A percentile compares a stretch with the other conserved stretches of the same genome.
Evolutionary conservation across 2,797 vertebrate genomes (phyloP).

Genomic region (Pogoniulus pusillus): DNA sequence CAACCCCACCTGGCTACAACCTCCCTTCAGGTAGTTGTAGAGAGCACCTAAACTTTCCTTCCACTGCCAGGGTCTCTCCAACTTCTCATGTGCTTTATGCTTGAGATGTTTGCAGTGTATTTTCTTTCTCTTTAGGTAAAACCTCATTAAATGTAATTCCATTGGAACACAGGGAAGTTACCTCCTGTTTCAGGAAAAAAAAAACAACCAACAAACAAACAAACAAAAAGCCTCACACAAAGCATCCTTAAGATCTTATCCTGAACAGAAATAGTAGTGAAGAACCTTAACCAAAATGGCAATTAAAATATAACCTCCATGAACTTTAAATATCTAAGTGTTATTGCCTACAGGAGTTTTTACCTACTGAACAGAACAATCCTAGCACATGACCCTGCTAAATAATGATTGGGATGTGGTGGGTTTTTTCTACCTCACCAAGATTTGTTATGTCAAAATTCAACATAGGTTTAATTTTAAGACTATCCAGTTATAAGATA

Average conservation of each 20-base stretch:
- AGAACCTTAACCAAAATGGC: not conserved
- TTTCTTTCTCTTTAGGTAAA: not conserved
- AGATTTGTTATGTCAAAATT: not conserved
- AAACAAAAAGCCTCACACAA: no score
- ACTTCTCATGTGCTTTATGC: not conserved
- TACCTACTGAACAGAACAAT: not conserved
- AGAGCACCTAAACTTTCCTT: not conserved
- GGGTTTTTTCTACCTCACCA: accelerated
- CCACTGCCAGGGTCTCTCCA: not conserved
- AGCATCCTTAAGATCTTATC: not conserved
- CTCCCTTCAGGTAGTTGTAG: no score
- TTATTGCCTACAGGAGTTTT: not conserved
- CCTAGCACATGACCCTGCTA: not conserved
- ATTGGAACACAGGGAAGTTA: not conserved
- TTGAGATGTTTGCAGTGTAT: not conserved
- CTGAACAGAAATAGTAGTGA: not conserved
- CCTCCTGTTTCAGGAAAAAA: not conserved
- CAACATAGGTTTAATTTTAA: not conserved
- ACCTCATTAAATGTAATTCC: not conserved
- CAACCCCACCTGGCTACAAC: no score
- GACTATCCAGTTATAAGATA: not conserved
- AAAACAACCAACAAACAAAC: no score
- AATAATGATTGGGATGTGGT: not conserved
- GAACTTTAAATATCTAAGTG: not conserved
- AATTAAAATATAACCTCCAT: not conserved